A percentile compares a stretch with the other conserved stretches of the same genome.
phyloP scores from a whole-genome alignment of 2,113 vertebrate species.

The Acrocephalus kingi region DNA sequence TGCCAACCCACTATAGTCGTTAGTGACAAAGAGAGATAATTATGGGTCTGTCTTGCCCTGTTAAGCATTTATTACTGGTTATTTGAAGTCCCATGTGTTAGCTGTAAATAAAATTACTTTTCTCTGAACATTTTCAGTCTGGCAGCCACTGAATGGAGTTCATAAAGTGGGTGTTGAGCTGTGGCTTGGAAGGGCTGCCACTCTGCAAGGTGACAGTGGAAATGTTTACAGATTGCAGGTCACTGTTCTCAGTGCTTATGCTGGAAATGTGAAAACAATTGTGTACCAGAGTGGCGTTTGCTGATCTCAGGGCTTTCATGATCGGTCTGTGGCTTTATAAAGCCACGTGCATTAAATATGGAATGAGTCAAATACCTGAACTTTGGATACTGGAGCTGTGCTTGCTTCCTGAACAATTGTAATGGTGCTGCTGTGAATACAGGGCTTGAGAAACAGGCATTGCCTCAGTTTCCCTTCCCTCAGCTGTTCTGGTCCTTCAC shows the following conservation, averaged over 20 bases:
- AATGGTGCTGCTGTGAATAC: background rate
- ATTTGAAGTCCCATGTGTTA: background rate
- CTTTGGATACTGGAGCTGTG: background rate
- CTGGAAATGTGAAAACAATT: background rate
- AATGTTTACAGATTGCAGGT: background rate
- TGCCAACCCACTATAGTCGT: background rate
- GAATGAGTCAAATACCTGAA: background rate
- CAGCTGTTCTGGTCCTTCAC: background rate
- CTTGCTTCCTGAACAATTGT: background rate
- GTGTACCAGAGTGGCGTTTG: background rate
- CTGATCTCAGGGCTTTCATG: background rate
- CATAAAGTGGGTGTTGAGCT: background rate
- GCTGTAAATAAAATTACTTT: constrained; percentile 35
- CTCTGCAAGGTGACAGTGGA: background rate
- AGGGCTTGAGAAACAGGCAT: background rate
- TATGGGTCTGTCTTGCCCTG: background rate
- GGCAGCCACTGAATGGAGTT: background rate
- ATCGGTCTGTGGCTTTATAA: background rate
- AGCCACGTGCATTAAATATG: background rate
- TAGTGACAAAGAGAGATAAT: background rate
- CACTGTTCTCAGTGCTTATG: background rate
- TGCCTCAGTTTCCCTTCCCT: background rate
- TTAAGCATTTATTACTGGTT: constrained; percentile 7
- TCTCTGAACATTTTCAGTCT: background rate
- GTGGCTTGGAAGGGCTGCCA: background rate